Percentiles rank a stretch among this genome's conserved stretches.
These are phyloP conservation scores for Laticauda laticaudata DNA, from an alignment of 2,113 vertebrate species.

Conservation along the genomic window DNA sequence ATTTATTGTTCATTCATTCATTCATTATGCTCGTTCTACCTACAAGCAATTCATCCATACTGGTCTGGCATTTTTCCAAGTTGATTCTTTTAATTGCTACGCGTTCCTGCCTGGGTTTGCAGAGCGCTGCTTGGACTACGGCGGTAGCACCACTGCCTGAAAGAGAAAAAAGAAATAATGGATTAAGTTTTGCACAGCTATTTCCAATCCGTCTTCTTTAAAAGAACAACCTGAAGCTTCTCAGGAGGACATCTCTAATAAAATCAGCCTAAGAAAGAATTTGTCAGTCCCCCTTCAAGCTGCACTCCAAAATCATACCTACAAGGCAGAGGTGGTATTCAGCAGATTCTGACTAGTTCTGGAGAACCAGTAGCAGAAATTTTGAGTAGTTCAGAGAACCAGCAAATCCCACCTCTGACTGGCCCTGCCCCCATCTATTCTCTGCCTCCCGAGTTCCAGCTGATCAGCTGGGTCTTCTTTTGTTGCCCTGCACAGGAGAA, in stretches of 20 bases:
- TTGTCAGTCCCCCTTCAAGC: background rate
- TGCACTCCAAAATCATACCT: background rate
- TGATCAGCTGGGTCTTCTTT: no score
- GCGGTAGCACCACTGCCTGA: slow-evolving; percentile 96
- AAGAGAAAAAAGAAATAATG: slow-evolving; percentile 62
- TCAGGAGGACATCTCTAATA: background rate
- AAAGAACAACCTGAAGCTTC: background rate
- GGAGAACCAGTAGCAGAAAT: no score
- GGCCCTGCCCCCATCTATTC: no score
- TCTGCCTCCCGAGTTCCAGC: no score
- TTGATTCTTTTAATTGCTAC: slow-evolving; percentile 99
- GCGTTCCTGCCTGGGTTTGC: slow-evolving; percentile 92
- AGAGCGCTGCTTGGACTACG: slow-evolving; percentile 96
- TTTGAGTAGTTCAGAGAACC: no score
- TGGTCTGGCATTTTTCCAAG: slow-evolving; percentile 99
- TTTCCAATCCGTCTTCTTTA: background rate
- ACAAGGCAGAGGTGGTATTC: no score
- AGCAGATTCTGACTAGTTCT: no score
- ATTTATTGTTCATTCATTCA: background rate
- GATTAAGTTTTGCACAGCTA: background rate
- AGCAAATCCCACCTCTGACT: no score
- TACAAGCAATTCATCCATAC: slow-evolving; percentile 98
- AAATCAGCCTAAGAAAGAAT: background rate
- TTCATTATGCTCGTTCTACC: slow-evolving; percentile 57
- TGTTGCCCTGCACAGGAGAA: no score